Conservation (phyloP, 1,140 invertebrate species). For the Ips nitidus region DNA sequence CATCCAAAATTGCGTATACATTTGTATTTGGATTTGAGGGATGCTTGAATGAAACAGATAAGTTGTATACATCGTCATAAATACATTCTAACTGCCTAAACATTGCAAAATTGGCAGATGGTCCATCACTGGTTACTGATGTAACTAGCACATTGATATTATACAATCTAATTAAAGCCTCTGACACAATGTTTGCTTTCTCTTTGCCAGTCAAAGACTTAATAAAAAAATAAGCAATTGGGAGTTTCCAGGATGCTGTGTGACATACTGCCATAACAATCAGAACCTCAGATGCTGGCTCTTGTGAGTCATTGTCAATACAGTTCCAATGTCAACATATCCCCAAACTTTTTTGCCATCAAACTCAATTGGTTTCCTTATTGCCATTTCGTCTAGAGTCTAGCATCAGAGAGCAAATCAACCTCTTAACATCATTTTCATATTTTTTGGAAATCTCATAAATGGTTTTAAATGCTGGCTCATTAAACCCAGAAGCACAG, state of each 20-base stretch:
- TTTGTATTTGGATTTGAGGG: not conserved
- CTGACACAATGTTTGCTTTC: conserved; percentile 33
- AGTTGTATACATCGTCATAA: conserved; percentile 5
- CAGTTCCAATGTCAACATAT: conserved; percentile 43
- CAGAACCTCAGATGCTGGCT: conserved; percentile 41
- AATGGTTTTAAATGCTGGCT: conserved; percentile 39
- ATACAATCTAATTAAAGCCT: conserved; percentile 29
- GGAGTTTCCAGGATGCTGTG: conserved; percentile 46
- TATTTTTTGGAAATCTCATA: conserved; percentile 11
- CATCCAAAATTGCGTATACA: conserved; percentile 14
- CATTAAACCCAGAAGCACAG: conserved; percentile 44
- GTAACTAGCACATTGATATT: conserved; percentile 28
- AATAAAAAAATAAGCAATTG: conserved; percentile 42
- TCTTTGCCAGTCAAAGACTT: conserved; percentile 28
- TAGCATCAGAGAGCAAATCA: conserved; percentile 40
- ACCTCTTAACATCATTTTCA: conserved; percentile 17
- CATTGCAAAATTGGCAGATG: conserved; percentile 38
- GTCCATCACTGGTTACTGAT: conserved; percentile 42
- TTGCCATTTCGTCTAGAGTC: conserved; percentile 50
- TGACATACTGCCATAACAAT: conserved; percentile 44
- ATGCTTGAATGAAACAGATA: conserved; percentile 12
- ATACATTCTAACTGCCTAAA: conserved; percentile 15
- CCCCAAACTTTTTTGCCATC: conserved; percentile 38
- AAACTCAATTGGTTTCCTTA: conserved; percentile 44
- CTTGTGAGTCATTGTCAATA: conserved; percentile 34